phyloP scores from a whole-genome alignment of 2,888 invertebrate genomes.

The Cantharis nigra region DNA sequence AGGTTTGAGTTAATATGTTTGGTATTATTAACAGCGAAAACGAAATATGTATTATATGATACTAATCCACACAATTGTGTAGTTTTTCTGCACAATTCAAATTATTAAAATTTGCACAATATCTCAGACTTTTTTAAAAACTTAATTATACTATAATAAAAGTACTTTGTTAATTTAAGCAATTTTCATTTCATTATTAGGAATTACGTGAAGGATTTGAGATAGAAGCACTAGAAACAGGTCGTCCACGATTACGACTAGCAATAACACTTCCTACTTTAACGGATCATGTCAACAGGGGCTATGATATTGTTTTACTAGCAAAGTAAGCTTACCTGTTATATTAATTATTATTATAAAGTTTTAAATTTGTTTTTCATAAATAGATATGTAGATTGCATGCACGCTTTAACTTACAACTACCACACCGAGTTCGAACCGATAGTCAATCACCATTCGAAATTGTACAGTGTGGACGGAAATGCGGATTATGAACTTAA shows the following conservation, averaged over 20 bases:
- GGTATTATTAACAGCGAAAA: neutral
- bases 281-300: neutral
- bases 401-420: too few species aligned
- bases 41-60: too few species aligned
- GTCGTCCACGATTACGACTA: neutral
- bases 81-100: too few species aligned
- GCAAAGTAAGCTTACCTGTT: neutral
- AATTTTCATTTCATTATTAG: neutral
- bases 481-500: conserved; percentile 68
- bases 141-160: too few species aligned
- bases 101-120: too few species aligned
- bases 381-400: too few species aligned
- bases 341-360: neutral
- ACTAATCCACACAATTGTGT: too few species aligned
- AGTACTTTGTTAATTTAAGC: too few species aligned
- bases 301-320: neutral
- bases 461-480: conserved; percentile 80
- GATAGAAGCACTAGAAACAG: neutral
- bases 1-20: neutral
- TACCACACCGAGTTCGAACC: too few species aligned
- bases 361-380: neutral
- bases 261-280: neutral
- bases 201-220: neutral
- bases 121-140: too few species aligned
- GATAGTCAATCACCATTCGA: conserved; percentile 57